Evolutionary conservation across 2,888 invertebrate genomes (phyloP), one percentile per base, ranked within the genome.

Genomic region (Epicampocera succincta): DNA sequence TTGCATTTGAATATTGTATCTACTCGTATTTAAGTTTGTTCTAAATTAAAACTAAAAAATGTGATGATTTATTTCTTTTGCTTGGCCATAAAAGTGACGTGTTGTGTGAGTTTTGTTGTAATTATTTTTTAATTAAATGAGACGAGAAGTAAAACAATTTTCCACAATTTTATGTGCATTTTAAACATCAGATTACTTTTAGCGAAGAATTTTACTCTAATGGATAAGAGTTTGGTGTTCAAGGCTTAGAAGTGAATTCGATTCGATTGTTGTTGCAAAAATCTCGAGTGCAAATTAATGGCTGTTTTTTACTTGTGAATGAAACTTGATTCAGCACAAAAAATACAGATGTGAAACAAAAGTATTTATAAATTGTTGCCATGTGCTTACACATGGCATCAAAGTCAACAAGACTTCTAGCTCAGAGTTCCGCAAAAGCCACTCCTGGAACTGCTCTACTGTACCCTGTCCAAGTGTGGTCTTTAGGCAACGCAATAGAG

Each of bases 1-100:
- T 72, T 78, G 78, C 52, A 78, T 72, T 78, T 78, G 42, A 66
- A 65, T 72, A 58, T 58, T 78, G 56, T 72, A 52, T 50, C 17
- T 33, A 8, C 50, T 58, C 72, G 56, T 72, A 52, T 50, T 25
- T 33, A 8, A 33, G 8, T 33, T 65, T 46, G 12, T 48, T 58
- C 42, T 69, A 17, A 60, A 78, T 65, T 72, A 60, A 58, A 71
- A 78, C 25, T 78, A 66, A 78, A 65, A 52, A 58, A 54, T 61
- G 56, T 38, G 15, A 60, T 52, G n/a, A 48, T 50, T 60, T 68
- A 44, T 61, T 60, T 65, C 9, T 19, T 58, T 29, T 42, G 13
- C 29, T 29, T n/a, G 17, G 11, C 19, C 61, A 58, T 56, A 61
- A 72, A 52, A 17, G 56, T 38, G 44, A 15, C 12, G 17, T 13